phyloP scores from a whole-genome alignment of 2,888 invertebrate species.

The Oxyscelio sp. region DNA sequence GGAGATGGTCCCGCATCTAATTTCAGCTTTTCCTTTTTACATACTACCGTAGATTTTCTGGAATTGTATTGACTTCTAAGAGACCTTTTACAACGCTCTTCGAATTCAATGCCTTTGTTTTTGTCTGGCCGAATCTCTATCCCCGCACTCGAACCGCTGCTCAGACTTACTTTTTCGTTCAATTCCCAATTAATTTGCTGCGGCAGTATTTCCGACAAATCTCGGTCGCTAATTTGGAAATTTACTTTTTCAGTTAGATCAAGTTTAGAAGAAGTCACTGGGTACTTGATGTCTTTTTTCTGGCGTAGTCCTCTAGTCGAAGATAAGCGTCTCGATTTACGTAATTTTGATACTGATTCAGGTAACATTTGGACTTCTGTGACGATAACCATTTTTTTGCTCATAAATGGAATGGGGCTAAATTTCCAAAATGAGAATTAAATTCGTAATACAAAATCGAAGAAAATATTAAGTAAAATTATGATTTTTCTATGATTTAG shows the following conservation, averaged over 20 bases:
- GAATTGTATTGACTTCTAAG: constrained; percentile 6
- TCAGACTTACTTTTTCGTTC: constrained; percentile 86
- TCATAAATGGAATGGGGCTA: no score
- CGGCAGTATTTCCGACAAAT: constrained; percentile 48
- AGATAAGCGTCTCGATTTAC: constrained; percentile 85
- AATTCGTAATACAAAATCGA: no score
- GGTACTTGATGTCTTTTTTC: constrained; percentile 57
- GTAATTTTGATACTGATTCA: constrained; percentile 77
- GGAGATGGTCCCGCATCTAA: no score
- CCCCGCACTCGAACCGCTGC: constrained; percentile 85
- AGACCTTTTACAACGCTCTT: constrained; percentile 74
- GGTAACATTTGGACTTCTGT: constrained; percentile 67
- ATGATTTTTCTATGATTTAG: no score
- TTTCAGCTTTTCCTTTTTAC: constrained; percentile 1
- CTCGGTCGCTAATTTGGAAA: constrained; percentile 60
- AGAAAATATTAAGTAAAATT: no score
- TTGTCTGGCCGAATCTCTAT: constrained; percentile 81
- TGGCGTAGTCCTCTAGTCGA: constrained; percentile 83
- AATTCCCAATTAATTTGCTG: constrained; percentile 86
- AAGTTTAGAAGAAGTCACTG: constrained; percentile 38
- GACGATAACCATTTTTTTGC: constrained; percentile 79
- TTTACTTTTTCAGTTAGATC: constrained; percentile 64
- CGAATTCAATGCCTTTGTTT: constrained; percentile 79
- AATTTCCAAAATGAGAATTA: no score
- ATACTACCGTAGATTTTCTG: not conserved